Percentiles rank a stretch among this genome's conserved stretches.
Evolutionary conservation across 2,888 invertebrate species (phyloP).

Genomic region (Lomographa bimaculata): DNA sequence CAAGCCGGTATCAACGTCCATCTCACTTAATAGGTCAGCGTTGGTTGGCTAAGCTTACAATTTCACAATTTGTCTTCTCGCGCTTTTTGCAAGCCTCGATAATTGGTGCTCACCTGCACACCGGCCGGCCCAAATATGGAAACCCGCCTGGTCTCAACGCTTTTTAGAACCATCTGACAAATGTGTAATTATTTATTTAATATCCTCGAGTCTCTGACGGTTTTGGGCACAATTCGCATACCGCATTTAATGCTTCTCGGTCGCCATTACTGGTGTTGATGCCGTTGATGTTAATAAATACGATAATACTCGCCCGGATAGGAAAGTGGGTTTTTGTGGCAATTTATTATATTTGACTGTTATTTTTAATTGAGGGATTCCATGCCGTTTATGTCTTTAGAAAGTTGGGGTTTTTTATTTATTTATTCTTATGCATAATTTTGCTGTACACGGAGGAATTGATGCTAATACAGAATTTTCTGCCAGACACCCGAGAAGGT

Average conservation of each 20-base stretch:
- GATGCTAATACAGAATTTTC: no score
- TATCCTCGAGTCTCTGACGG: conserved; percentile 58
- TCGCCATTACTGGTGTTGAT: conserved; percentile 50
- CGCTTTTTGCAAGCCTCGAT: conserved; percentile 72
- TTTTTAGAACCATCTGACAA: conserved; percentile 81
- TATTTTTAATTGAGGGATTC: conserved; percentile 51
- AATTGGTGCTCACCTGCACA: conserved; percentile 79
- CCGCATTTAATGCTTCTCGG: conserved; percentile 61
- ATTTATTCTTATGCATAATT: no score
- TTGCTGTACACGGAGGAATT: no score
- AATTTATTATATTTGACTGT: conserved; percentile 54
- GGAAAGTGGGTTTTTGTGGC: conserved; percentile 35
- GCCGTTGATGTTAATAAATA: conserved; percentile 48
- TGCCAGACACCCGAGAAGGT: no score
- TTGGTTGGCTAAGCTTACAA: conserved; percentile 55
- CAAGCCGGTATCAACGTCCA: conserved; percentile 23
- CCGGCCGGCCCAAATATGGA: conserved; percentile 71
- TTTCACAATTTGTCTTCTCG: conserved; percentile 80
- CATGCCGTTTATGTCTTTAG: conserved; percentile 13
- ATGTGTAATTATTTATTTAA: conserved; percentile 84
- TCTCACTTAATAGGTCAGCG: conserved; percentile 27
- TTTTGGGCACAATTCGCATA: conserved; percentile 79
- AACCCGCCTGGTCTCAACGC: conserved; percentile 62
- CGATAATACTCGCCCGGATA: conserved; percentile 19
- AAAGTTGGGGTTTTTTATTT: conserved; percentile 9